Conservation (phyloP, 2,888 invertebrate genomes). For the Xestia c-nigrum region DNA sequence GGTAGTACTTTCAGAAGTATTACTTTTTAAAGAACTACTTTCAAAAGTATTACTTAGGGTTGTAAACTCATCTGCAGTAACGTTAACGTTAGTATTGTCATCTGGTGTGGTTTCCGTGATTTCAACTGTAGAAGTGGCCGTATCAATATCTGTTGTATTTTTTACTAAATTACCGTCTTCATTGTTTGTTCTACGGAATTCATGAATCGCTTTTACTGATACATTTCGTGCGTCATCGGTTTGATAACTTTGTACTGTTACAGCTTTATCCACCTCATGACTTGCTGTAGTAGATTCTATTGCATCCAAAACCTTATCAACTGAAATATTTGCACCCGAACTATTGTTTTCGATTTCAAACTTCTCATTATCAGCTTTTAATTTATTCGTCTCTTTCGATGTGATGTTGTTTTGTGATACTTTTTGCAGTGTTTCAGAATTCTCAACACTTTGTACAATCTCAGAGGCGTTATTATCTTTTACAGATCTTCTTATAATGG, state of each 20-base stretch:
- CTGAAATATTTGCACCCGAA: not conserved
- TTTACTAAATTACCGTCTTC: not conserved
- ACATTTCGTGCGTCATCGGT: slow-evolving; percentile 50
- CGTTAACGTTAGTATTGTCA: not conserved
- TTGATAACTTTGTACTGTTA: not conserved
- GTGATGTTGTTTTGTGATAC: not conserved
- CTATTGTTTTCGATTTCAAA: not conserved
- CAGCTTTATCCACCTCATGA: not conserved
- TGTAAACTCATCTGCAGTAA: not conserved
- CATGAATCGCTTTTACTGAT: slow-evolving; percentile 47
- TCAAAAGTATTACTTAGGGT: not conserved
- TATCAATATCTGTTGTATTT: not conserved
- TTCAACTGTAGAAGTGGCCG: not conserved
- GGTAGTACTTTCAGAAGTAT: not conserved
- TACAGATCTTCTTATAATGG: slow-evolving; percentile 44
- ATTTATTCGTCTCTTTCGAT: not conserved
- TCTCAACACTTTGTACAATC: slow-evolving; percentile 13
- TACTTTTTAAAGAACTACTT: not conserved
- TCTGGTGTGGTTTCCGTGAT: not conserved
- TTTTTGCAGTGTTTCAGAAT: slow-evolving; percentile 15
- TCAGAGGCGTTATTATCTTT: not conserved
- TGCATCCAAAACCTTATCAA: not conserved
- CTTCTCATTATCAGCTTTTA: not conserved
- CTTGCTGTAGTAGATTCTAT: not conserved
- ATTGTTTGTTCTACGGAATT: slow-evolving; percentile 22